Base-by-base conservation (phyloP, 2,888 invertebrate species). In the Odiellus spinosus region DNA sequence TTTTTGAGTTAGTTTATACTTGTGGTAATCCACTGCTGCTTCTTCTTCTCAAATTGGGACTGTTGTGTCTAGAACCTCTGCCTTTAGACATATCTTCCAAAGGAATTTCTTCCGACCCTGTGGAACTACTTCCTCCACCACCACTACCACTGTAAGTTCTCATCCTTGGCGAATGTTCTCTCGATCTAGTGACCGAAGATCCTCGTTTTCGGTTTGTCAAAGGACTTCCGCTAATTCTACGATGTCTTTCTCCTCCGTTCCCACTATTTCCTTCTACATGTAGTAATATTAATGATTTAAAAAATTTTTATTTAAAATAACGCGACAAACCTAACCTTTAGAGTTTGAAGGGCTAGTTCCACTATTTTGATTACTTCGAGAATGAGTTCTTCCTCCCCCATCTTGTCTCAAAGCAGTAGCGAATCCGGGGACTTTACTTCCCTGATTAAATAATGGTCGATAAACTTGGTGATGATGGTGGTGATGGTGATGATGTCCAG, bases 31-130 rank as follows among this genome's bases (percentile, higher is more conserved):
- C 52, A n/a, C 48, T 46, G 2, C 46, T 35, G 40, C 48, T 50
- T 6, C 46, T 35, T 10, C 50, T 43, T 19, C 48, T 39, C n/a
- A 52, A 45, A 40, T 46, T 52, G 20, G 52, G 52, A 33, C 52
- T 52, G 4, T 42, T 47, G 46, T 50, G 52, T 3, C 50, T 43
- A 6, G 52, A 38, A 12, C 41, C 20, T 18, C 49, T 47, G 5
- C 42, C 44, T 40, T 47, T 47, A 3, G 64, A 64, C 47, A 65
- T 48, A 48, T 64, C 64, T 50, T 66, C 64, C 43, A 66, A 53
- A 2, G 64, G 66, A 38, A 66, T 66, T 47, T 65, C 65, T 44
- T 63, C 61, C 6, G 46, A 48, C 4, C 26, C 26, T 26, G 5
- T 8, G 26, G 26, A 26, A 26, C 26, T 26, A 26, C 26, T 26